These are phyloP conservation scores for Zele albiditarsus DNA, from an alignment of 2,888 invertebrate species.

Conservation along the genomic window DNA sequence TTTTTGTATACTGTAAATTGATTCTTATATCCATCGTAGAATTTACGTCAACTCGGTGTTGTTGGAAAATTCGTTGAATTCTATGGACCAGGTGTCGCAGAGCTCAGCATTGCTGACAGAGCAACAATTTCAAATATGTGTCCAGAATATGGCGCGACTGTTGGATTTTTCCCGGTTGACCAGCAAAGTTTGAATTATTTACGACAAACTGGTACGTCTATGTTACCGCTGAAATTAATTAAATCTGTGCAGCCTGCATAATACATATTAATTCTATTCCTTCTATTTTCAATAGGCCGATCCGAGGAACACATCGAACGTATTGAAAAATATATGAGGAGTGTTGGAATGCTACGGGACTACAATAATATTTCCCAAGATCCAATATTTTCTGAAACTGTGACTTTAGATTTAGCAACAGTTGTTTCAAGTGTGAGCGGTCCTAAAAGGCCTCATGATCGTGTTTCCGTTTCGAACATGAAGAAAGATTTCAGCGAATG, in stretches of 20 bases:
- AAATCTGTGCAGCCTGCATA: no score
- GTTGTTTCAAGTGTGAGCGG: slow-evolving; percentile 97
- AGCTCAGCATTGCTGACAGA: slow-evolving; percentile 95
- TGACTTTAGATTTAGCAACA: slow-evolving; percentile 88
- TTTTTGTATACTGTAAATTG: background rate
- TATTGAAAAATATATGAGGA: slow-evolving; percentile 87
- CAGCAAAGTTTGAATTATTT: slow-evolving; percentile 86
- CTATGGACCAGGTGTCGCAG: slow-evolving; percentile 93
- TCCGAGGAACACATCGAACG: slow-evolving; percentile 83
- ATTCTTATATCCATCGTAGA: slow-evolving; percentile 50
- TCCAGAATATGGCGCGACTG: slow-evolving; percentile 97
- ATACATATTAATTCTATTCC: background rate
- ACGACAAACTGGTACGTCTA: slow-evolving; percentile 82
- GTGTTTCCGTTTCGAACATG: slow-evolving; percentile 93
- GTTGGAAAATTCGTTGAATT: slow-evolving; percentile 99
- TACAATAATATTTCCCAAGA: slow-evolving; percentile 84
- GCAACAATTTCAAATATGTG: slow-evolving; percentile 99
- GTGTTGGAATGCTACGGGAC: slow-evolving; percentile 88
- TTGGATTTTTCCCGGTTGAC: slow-evolving; percentile 96
- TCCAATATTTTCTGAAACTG: slow-evolving; percentile 88
- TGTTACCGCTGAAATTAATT: slow-evolving; percentile 1
- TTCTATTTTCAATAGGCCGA: slow-evolving; percentile 77
- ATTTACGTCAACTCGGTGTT: slow-evolving; percentile 91
- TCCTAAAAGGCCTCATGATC: slow-evolving; percentile 97
- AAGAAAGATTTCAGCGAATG: slow-evolving; percentile 90